Base-by-base conservation (phyloP, 2,113 vertebrate genomes). In the Macquaria ambigua region DNA sequence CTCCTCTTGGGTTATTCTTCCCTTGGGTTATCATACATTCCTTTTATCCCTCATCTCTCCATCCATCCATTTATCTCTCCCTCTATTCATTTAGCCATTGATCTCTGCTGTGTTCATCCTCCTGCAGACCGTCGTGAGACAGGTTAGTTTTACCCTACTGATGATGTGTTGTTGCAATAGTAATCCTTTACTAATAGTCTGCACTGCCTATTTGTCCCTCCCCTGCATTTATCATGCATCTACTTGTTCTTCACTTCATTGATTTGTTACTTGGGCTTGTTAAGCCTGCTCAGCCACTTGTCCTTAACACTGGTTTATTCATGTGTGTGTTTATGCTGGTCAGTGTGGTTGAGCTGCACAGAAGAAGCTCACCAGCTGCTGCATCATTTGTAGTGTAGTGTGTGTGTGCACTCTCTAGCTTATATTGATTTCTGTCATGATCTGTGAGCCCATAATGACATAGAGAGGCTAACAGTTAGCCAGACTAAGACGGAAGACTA, bases 231-330 rank as follows among this genome's bases (percentile, higher is more conserved):
- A 34, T 58, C 68, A 62, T 48, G 21, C 16, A 46, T 81, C 62
- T 43, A 25, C 48, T 82, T 46, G 15, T 79, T 87, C 70, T 43
- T 71, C 71, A 55, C 53, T 58, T 69, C 34, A 56, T 52, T 46
- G 76, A 66, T 77, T 82, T 91, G 46, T 82, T 71, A 78, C 77
- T 82, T 64, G 34, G 69, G 34, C 67, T 66, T 23, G 71, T 93
- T 55, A n/a, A 83, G 66, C 66, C 61, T 72, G 53, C 52, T 79
- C 34, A 37, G 59, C 70, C 9, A 21, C 88, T 82, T 58, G 23
- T 85, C 18, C 46, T 28, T 62, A 58, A 72, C 50, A n/a, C 74
- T 78, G 62, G n/a, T 85, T 87, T 80, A 71, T 78, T 76, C 14
- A 23, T 61, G 23, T 62, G 25, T 72, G 50, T 39, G 37, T 8